Base-by-base conservation (phyloP, 1,140 invertebrate genomes). In the Hyposmocoma kahamanoa region DNA sequence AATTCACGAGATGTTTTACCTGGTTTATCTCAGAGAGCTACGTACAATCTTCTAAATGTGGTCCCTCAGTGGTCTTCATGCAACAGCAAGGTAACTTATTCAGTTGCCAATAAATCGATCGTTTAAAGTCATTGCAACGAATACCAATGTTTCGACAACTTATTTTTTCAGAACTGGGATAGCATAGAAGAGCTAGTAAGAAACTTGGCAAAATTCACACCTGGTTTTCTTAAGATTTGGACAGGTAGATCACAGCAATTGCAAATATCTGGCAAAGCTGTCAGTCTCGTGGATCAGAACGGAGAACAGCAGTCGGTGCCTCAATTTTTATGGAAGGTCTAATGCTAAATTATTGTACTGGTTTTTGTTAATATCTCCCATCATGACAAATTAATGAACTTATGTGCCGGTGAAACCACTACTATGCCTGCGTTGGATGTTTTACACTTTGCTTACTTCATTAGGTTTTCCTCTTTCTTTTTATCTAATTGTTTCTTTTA, bases 11-110 rank as follows among this genome's bases (percentile, higher is more conserved):
- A 84, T 56, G 49, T 83, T 4, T 18, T 54, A 8, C 75, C 72
- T 20, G 70, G 69, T 17, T 13, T 76, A 13, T 41, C 69, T n/a
- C 68, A 74, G 48, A 38, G 56, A 4, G 52, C 71, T 0, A 67
- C 79, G 3, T 73, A 58, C 34, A 65, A 53, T 43, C 65, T 72
- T 55, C 53, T 80, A 15, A 86, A 84, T 54, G 44, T 71, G 3
- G 61, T 76, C 10, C 80, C 83, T 15, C 73, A 81, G 21, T 86
- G 77, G 78, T 78, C 70, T 42, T 62, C 68, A 17, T 86, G 78
- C 52, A 55, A 62, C 11, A 45, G 41, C 19, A 26, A 61, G 51
- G 71, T 74, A 59, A 51, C 47, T 53, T 22, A 17, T 49, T 22
- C n/a, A n/a, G n/a, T n/a, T n/a, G n/a, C n/a, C n/a, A n/a, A n/a